Base-by-base conservation (phyloP, 2,888 invertebrate genomes). In the Lycia hirtaria region DNA sequence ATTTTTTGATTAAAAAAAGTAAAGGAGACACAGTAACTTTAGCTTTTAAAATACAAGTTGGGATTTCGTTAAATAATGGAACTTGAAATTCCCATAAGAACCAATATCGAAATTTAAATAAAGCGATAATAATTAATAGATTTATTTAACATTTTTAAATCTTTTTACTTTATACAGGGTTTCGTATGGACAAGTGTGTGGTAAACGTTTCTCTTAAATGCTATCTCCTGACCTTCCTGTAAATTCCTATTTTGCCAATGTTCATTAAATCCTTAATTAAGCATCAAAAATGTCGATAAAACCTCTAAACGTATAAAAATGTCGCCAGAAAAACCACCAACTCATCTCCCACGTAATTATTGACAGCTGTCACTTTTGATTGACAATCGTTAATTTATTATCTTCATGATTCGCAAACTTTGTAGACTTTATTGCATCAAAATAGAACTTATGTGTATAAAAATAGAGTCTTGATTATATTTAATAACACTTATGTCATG, bases 341-440 rank as follows among this genome's bases (percentile, higher is more conserved):
- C 12, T 59, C 48, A 62, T 65, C 64, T 61, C 58, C 60, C 62
- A 62, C 64, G 47, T 22, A 58, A 63, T 60, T 59, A 64, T 15
- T 69, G 75, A 68, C 68, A 75, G 68, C 72, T 73, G 71, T 64
- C 71, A 68, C 56, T 33, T 40, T 35, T 64, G 64, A 69, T 63
- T 64, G 49, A 50, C 49, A 24, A 6, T 49, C 44, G 19, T 35
- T 43, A 55, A 49, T 54, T 51, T 50, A 33, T 26, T 35, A 20
- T 26, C 33, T 24, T 5, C 40, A 24, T 20, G 43, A 49, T 48
- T 48, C 17, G 48, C 54, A 10, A 32, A 41, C 7, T 2, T 44
- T 20, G 14, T 1, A 15, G 1, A 9, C 1, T 44, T 6, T 10
- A 20, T 44, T 30, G 20, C 12, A 12, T 19, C 3, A 30, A 28